A percentile compares a stretch with the other conserved stretches of the same genome.
These are phyloP conservation scores for Babylonia areolata DNA, from an alignment of 1,140 invertebrate genomes.

Conservation along the genomic window DNA sequence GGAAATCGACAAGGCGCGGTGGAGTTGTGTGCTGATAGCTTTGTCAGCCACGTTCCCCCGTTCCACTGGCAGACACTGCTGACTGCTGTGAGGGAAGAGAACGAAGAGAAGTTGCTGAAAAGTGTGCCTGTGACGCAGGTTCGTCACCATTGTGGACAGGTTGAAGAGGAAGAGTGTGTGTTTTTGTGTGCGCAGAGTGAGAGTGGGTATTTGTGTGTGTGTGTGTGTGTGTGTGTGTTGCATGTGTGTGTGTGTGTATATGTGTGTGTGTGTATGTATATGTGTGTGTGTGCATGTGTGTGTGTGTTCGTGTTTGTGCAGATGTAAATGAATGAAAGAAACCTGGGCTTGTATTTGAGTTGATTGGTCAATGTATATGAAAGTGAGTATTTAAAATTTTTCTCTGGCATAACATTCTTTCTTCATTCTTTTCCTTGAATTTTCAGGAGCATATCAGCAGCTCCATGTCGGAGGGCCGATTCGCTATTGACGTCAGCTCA, in stretches of 20 bases:
- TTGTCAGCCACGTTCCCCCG: slow-evolving; percentile 62
- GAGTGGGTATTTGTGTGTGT: too few relatives aligned
- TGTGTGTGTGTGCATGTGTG: too few relatives aligned
- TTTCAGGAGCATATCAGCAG: slow-evolving; percentile 47
- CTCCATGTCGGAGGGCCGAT: slow-evolving; percentile 39
- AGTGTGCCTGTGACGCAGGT: slow-evolving; percentile 43
- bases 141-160: neutral
- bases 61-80: slow-evolving; percentile 69
- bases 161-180: neutral
- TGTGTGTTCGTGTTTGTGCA: too few relatives aligned
- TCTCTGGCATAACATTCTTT: neutral
- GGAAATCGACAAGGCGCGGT: slow-evolving; percentile 19
- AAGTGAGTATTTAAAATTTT: neutral
- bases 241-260: too few relatives aligned
- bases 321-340: too few relatives aligned
- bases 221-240: too few relatives aligned
- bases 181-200: too few relatives aligned
- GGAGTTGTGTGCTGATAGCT: slow-evolving; percentile 62
- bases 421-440: neutral
- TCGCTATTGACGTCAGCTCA: slow-evolving; percentile 59
- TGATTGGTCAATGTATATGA: too few relatives aligned
- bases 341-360: too few relatives aligned
- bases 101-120: slow-evolving; percentile 53
- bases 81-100: slow-evolving; percentile 59
- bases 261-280: too few relatives aligned